Base-by-base conservation (phyloP, 2,113 vertebrate species). In the Engystomops pustulosus region DNA sequence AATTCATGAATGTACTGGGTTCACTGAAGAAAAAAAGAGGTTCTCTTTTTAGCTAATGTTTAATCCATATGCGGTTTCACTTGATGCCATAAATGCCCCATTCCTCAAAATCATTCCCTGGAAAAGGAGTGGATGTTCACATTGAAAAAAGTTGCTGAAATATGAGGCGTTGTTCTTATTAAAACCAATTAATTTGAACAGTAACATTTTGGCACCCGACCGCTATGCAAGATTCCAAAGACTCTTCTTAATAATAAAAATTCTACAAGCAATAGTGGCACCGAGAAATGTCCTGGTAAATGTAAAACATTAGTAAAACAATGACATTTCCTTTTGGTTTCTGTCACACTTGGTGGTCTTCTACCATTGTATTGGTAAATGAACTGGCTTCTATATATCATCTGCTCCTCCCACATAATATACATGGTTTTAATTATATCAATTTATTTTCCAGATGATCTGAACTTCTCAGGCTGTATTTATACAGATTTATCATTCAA, bases 341-440 rank as follows among this genome's bases (percentile, higher is more conserved):
- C 30, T 65, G 70, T 55, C 74, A 9, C 30, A 20, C 83, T 45
- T 7, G 83, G 82, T 69, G 83, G 83, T 85, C 74, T 34, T 36
- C 17, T 45, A 20, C 53, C 62, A 55, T 70, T 79, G 20, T 55
- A 6, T 70, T 36, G n/a, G 51, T 30, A 27, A 78, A 18, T 82
- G 8, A 41, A 65, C 20, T 67, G 44, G 20, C 58, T 41, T 18
- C 30, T 68, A 47, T 78, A 41, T 78, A 36, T 69, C 44, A 17
- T 17, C 60, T 32, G 8, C 6, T 53, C 72, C 49, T 72, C 20
- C 53, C 67, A 2, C 34, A 6, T 27, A 10, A 38, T 44, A 49
- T 15, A 58, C 38, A 36, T 70, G 62, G 32, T 32, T 85, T 49
- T 75, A 58, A 79, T 85, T 30, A 49, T 6, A 25, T 2, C 3